Percentiles rank a stretch among this genome's conserved stretches.
These are phyloP conservation scores for Pitta sordida DNA, from an alignment of 2,113 vertebrate species.

Conservation along the genomic window DNA sequence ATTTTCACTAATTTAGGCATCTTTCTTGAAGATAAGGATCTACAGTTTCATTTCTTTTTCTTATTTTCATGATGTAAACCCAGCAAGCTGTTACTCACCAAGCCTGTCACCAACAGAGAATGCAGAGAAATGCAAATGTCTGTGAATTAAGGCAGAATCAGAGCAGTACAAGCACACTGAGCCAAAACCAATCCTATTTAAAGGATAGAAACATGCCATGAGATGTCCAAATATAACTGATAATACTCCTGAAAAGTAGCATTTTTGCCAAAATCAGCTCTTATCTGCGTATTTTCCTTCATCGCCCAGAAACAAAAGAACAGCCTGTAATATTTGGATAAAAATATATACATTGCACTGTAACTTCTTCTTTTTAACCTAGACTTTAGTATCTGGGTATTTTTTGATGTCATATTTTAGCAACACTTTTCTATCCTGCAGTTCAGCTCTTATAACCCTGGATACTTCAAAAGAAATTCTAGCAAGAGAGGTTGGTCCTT, in stretches of 20 bases:
- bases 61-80: slow-evolving; percentile 26
- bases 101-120: neutral
- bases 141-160: slow-evolving; percentile 30
- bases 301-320: neutral
- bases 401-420: neutral
- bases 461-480: slow-evolving; percentile 29
- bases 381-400: neutral
- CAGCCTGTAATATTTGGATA: neutral
- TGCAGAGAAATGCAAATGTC: slow-evolving; percentile 9
- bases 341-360: neutral
- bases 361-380: neutral
- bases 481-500: neutral
- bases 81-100: slow-evolving; percentile 35
- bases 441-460: neutral
- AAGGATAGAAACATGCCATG: neutral
- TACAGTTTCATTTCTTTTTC: slow-evolving; percentile 15
- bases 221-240: neutral
- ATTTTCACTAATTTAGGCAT: slow-evolving; percentile 24
- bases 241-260: slow-evolving; percentile 26
- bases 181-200: slow-evolving; percentile 17
- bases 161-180: neutral
- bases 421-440: neutral
- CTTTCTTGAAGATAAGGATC: neutral
- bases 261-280: neutral
- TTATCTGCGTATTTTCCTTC: slow-evolving; percentile 1